Evolutionary conservation across 2,797 vertebrate genomes (phyloP).

Genomic region (Liparis tanakae): DNA sequence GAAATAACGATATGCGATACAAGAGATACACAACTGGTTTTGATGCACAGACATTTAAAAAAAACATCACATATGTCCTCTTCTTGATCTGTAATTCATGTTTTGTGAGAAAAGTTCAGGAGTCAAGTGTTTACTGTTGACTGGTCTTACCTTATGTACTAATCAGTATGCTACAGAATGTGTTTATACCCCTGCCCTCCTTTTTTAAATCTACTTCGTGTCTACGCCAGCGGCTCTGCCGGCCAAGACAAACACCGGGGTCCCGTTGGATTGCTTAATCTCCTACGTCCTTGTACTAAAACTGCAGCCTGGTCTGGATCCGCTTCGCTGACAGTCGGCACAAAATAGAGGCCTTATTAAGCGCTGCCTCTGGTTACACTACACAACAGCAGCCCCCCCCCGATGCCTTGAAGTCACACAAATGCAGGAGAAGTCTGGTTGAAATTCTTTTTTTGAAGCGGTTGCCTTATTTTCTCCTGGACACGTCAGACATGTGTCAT

Average conservation of each 20-base stretch:
- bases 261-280: slow-evolving; percentile 15
- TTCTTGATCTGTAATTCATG: slow-evolving; percentile 11
- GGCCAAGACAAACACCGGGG: slow-evolving; percentile 35
- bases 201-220: slow-evolving; percentile 43
- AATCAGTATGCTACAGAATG: neutral
- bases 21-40: neutral
- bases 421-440: neutral
- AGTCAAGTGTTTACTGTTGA: slow-evolving; percentile 29
- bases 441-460: slow-evolving; percentile 12
- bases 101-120: slow-evolving; percentile 31
- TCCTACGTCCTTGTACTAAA: slow-evolving; percentile 14
- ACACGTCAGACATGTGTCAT: slow-evolving; percentile 41
- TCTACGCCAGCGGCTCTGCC: neutral
- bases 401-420: too few species aligned
- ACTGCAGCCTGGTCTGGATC: slow-evolving; percentile 14
- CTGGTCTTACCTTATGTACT: neutral
- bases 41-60: slow-evolving; percentile 25
- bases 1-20: neutral
- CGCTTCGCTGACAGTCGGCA: slow-evolving; percentile 3
- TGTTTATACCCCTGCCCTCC: slow-evolving; percentile 27
- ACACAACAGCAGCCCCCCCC: slow-evolving; percentile 24
- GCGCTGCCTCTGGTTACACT: slow-evolving; percentile 18
- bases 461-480: slow-evolving; percentile 10
- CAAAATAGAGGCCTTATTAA: slow-evolving; percentile 7
- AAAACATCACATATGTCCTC: slow-evolving; percentile 16